Conservation (phyloP, 2,113 vertebrate species). For the Calidris pugnax region DNA sequence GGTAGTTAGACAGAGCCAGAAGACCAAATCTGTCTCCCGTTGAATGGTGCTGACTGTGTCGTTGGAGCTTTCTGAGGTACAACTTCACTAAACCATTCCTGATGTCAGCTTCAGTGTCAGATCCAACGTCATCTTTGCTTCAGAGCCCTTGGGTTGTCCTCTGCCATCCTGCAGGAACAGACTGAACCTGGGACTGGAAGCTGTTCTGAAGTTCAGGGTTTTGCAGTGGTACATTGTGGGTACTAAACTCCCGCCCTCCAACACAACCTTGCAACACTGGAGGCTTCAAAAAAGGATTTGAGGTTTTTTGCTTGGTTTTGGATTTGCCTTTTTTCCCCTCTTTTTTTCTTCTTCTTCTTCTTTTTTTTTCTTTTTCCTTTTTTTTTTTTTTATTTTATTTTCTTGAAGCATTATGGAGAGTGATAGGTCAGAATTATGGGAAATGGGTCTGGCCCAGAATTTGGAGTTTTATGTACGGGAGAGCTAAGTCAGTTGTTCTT, state of each 20-base stretch:
- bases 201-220: not conserved
- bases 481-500: not conserved
- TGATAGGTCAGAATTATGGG: not conserved
- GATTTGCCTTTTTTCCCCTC: not conserved
- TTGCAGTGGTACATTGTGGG: not conserved
- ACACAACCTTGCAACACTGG: not conserved
- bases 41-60: not conserved
- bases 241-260: not conserved
- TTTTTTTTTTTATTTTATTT: too few species aligned
- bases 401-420: not conserved
- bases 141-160: not conserved
- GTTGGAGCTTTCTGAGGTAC: not conserved
- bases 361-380: too few species aligned
- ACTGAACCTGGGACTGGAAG: not conserved
- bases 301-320: not conserved
- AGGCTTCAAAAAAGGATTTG: not conserved
- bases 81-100: not conserved
- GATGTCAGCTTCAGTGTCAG: not conserved
- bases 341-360: too few species aligned
- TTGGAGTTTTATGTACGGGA: not conserved
- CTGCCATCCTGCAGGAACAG: not conserved
- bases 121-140: not conserved
- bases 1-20: not conserved
- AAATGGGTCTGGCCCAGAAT: not conserved
- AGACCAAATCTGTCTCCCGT: not conserved